Evolutionary conservation across 2,113 vertebrate species (phyloP).

Genomic region (Scolopax mira): DNA sequence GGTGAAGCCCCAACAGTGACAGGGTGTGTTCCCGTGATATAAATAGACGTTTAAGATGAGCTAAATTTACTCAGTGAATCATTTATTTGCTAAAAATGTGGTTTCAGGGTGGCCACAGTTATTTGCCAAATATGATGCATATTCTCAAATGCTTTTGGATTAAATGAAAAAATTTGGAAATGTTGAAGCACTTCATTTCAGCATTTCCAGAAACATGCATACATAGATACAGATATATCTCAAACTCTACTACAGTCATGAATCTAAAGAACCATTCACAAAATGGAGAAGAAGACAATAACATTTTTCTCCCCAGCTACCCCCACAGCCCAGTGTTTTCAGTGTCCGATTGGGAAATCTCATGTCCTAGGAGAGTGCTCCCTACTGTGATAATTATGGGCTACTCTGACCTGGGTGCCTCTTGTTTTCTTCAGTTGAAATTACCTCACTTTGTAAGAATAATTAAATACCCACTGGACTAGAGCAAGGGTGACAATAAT

Average conservation of each 20-base stretch:
- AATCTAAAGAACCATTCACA: not conserved
- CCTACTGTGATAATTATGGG: constrained; percentile 24
- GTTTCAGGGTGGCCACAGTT: constrained; percentile 47
- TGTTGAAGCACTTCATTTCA: not conserved
- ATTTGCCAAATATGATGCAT: constrained; percentile 56
- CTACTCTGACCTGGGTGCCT: constrained; percentile 17
- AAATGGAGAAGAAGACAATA: not conserved
- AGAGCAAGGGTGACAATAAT: constrained; percentile 45
- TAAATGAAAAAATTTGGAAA: constrained; percentile 21
- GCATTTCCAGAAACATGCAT: not conserved
- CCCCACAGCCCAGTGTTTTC: not conserved
- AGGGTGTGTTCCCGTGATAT: constrained; percentile 50
- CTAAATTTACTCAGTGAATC: constrained; percentile 66
- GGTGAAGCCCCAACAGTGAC: constrained; percentile 53
- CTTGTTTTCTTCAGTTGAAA: constrained; percentile 36
- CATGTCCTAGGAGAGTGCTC: not conserved
- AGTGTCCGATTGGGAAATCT: not conserved
- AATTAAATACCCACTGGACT: constrained; percentile 48
- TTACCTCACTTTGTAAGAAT: constrained; percentile 48
- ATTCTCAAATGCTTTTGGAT: constrained; percentile 30
- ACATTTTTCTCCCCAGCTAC: not conserved
- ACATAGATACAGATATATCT: not conserved
- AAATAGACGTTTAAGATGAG: constrained; percentile 65
- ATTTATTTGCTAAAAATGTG: constrained; percentile 67
- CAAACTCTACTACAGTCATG: not conserved